Evolutionary conservation across 2,888 invertebrate genomes (phyloP), one percentile per base, ranked within the genome.

Genomic region (Cyclophora punctaria): DNA sequence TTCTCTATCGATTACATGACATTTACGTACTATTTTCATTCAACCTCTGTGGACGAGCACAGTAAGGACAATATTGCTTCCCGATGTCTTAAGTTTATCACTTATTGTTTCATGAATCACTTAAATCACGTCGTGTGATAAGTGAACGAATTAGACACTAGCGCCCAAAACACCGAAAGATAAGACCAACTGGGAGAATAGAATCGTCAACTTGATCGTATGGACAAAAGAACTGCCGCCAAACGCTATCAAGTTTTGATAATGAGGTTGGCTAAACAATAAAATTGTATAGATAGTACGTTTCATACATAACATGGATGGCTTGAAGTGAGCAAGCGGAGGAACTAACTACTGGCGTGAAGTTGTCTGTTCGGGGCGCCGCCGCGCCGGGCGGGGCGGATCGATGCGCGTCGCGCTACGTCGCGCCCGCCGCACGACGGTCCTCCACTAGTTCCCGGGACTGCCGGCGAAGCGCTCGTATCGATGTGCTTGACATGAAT

Each of bases 271-370:
- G 72, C 78, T 76, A 81, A 81, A 84, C 80, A 83, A 79, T 77
- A 78, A 67, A 69, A 65, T 70, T 72, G 77, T 83, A 81, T 83
- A 83, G 74, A 78, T 83, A 84, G 76, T 83, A 83, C 73, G 80
- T 73, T 80, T 81, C 83, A 84, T 84, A 83, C 78, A 83, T 82
- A 75, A 56, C 53, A 57, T 60, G 66, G 69, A 59, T 69, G 66
- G 64, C 63, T 74, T 82, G 83, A 86, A 85, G 83, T 84, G 75
- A 83, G 85, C 76, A 67, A 73, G 59, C 63, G 56, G 64, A 67
- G 67, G 57, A 66, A 63, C 62, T 57, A 72, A 63, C 62, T 57
- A 72, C 58, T 52, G 61, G 63, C 64, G 70, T 86, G 86, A 85
- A 86, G 83, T 83, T 71, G 73, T 83, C 72, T 66, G 72, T 67